Evolutionary conservation across 2,888 invertebrate genomes (phyloP), one percentile per base, ranked within the genome.

Genomic region (Didymodactylos carnosus): DNA sequence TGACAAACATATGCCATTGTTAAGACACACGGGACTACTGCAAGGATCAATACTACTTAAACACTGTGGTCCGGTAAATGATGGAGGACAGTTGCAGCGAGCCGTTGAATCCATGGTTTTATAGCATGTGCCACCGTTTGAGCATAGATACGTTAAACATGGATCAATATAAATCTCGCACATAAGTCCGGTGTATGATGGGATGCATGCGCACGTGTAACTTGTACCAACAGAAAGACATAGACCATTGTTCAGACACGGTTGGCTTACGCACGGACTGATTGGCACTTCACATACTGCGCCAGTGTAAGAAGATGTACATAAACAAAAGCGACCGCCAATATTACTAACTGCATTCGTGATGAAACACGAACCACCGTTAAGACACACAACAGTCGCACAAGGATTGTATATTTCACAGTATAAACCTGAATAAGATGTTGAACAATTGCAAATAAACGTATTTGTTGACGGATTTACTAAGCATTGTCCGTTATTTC

Each of bases 231-330:
- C 27, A 7, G 46, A 35, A 8, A 23, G 2, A 69, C 75, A 75
- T 16, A 40, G 27, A 39, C 49, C 75, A 49, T 72, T 69, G n/a
- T 75, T 75, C 19, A 72, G 39, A 41, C 75, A 75, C 39, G 75
- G 75, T 35, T 46, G 35, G 27, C 46, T 72, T 19, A 23, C 19
- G 39, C 75, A 75, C n/a, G 75, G 75, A 41, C 35, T 72, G n/a
- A 72, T 72, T 11, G 69, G 19, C 27, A 40, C 53, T 83, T 95
- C 94, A 79, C 95, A 95, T 72, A 92, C 86, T 0, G 90, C 90
- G 0, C 94, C 95, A 0, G 80, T 80, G 76, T 78, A 83, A 0
- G 82, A 82, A 4, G 80, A 78, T 5, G 77, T 79, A 75, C 83
- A 83, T 3, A 76, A 41, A 76, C 83, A 95, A 35, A 4, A 2